Percentiles rank a stretch among this genome's conserved stretches.
Evolutionary conservation across 2,888 invertebrate species (phyloP).

Genomic region (Cephonodes hylas): DNA sequence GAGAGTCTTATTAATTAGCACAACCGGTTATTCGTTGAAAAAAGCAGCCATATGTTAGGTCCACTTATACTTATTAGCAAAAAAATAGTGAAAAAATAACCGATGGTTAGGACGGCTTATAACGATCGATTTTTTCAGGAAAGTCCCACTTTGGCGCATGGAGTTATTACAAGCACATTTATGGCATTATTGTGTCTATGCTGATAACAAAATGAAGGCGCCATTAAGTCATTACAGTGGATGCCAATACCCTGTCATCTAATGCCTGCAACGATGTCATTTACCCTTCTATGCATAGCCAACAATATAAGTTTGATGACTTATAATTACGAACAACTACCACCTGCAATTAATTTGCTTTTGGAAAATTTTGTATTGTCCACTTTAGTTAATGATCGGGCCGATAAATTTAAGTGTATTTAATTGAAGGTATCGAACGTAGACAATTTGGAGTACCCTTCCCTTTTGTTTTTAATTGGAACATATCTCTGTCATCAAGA

Average conservation of each 20-base stretch:
- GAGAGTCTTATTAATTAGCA: too few species aligned
- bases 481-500: not conserved
- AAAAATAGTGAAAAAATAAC: not conserved
- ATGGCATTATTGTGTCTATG: conserved; percentile 49
- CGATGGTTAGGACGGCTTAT: not conserved
- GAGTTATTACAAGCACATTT: conserved; percentile 15
- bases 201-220: conserved; percentile 35
- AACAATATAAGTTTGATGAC: conserved; percentile 19
- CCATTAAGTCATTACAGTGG: conserved; percentile 53
- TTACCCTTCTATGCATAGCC: conserved; percentile 35
- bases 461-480: conserved; percentile 15
- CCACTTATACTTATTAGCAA: not conserved
- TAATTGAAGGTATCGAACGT: conserved; percentile 58
- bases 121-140: not conserved
- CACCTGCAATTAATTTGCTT: conserved; percentile 39
- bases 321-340: conserved; percentile 14
- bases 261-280: conserved; percentile 28
- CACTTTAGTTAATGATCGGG: conserved; percentile 39
- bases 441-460: conserved; percentile 51
- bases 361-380: conserved; percentile 7
- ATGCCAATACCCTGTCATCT: conserved; percentile 47
- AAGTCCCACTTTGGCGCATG: not conserved
- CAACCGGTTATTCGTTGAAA: too few species aligned
- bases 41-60: not conserved
- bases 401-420: conserved; percentile 52